Evolutionary conservation across 1,140 invertebrate species (phyloP), one percentile per base, ranked within the genome.

Genomic region (Trachymyrmex cornetzi): DNA sequence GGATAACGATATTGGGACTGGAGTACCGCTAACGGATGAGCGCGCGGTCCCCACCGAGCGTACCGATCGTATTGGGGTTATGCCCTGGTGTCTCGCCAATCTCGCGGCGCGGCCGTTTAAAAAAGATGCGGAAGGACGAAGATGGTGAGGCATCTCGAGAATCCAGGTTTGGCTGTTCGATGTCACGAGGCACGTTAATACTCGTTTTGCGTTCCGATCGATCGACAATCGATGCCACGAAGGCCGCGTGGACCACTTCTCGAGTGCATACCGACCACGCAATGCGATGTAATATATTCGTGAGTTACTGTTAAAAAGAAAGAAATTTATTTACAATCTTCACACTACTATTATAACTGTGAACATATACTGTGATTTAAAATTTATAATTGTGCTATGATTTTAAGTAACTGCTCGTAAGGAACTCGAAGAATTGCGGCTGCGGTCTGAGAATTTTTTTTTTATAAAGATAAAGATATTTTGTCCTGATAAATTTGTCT

Each of bases 151-250:
- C 24, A 53, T 7, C 30, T 34, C 50, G 48, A 3, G 48, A 44
- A 53, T 38, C 11, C 64, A 66, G 38, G n/a, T 22, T 14, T 71
- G 44, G 44, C 24, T 24, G 24, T 24, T 19, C 53, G 16, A 69
- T 7, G n/a, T 69, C 16, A 38, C 48, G 44, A 2, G 34, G 3
- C 53, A 7, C 24, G 22, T 27, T 27, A 27, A 59, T 57, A 44
- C 50, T 27, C 34, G 80, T 82, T 82, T 74, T 61, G 24, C 80
- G 71, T 82, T 74, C 80, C 67, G 67, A 74, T 82, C 67, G 63
- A 16, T 63, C 59, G 34, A 4, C 66, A 53, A 75, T 79, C 63
- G 63, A 19, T 44, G 55, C 57, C 30, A 64, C 48, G 48, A 11
- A 27, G 19, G 19, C 7, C 77, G 64, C 50, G 64, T 67, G 67